phyloP scores from a whole-genome alignment of 2,113 vertebrate species.

The Ptyas mucosa region DNA sequence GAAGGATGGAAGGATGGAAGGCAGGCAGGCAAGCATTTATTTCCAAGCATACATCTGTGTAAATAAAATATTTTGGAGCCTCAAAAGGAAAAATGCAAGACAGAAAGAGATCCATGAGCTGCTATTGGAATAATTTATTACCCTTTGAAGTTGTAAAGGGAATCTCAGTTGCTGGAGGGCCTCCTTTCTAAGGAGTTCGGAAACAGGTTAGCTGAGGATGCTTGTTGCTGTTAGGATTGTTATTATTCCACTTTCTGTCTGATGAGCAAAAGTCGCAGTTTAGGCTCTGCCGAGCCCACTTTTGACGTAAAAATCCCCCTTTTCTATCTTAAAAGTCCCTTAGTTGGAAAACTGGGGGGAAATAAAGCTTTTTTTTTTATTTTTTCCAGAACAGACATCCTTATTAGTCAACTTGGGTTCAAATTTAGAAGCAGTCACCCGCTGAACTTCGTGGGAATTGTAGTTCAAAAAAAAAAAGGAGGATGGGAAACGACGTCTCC shows the following conservation, averaged over 20 bases:
- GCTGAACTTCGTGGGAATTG: not conserved
- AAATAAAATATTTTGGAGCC: not conserved
- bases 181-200: conserved; percentile 60
- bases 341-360: not conserved
- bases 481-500: too few relatives aligned
- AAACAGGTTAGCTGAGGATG: conserved; percentile 49
- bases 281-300: not conserved
- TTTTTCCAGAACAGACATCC: not conserved
- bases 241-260: conserved; percentile 60
- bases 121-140: conserved; percentile 80
- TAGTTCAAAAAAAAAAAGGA: not conserved
- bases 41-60: not conserved
- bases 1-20: too few relatives aligned
- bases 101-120: conserved; percentile 49
- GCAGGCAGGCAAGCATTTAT: not conserved
- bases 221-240: not conserved
- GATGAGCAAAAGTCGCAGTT: conserved; percentile 49
- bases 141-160: conserved; percentile 77
- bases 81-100: not conserved
- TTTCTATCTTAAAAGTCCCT: not conserved
- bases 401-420: not conserved
- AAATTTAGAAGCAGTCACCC: not conserved
- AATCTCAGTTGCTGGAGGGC: conserved; percentile 69
- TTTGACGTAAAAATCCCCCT: conserved; percentile 11
- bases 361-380: not conserved